Conservation (phyloP, 2,888 invertebrate genomes). For the Agapostemon virescens region DNA sequence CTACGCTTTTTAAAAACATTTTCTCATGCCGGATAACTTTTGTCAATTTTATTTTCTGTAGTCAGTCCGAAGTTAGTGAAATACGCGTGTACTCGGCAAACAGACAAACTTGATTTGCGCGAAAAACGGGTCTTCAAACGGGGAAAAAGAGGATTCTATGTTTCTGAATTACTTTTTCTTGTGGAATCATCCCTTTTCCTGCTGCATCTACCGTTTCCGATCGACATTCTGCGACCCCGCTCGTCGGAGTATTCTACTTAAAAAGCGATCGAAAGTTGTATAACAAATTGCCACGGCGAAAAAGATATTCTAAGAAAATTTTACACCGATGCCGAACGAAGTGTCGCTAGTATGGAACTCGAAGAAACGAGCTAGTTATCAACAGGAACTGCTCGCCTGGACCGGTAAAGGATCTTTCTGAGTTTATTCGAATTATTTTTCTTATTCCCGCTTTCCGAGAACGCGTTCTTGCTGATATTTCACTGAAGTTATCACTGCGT, state of each 20-base stretch:
- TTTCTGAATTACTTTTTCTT: not conserved
- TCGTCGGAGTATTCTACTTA: not conserved
- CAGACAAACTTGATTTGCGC: not conserved
- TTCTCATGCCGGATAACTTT: not conserved
- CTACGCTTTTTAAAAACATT: not conserved
- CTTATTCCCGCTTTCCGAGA: not conserved
- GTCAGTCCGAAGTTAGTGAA: not conserved
- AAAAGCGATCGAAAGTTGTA: not conserved
- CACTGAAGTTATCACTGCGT: not conserved
- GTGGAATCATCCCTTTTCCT: not conserved
- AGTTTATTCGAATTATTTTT: not conserved
- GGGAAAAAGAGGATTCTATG: not conserved
- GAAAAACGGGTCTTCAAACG: not conserved
- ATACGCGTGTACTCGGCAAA: not conserved
- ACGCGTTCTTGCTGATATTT: not conserved
- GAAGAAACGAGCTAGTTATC: slow-evolving; percentile 5
- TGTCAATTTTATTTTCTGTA: not conserved
- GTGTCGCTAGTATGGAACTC: not conserved
- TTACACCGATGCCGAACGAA: not conserved
- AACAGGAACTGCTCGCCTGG: not conserved
- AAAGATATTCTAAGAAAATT: not conserved
- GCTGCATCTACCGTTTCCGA: not conserved
- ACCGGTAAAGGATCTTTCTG: not conserved
- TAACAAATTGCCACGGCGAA: not conserved
- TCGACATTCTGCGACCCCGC: not conserved